These are phyloP conservation scores for Drosophila setosimentum DNA, from an alignment of 2,888 invertebrate genomes.

Conservation along the genomic window DNA sequence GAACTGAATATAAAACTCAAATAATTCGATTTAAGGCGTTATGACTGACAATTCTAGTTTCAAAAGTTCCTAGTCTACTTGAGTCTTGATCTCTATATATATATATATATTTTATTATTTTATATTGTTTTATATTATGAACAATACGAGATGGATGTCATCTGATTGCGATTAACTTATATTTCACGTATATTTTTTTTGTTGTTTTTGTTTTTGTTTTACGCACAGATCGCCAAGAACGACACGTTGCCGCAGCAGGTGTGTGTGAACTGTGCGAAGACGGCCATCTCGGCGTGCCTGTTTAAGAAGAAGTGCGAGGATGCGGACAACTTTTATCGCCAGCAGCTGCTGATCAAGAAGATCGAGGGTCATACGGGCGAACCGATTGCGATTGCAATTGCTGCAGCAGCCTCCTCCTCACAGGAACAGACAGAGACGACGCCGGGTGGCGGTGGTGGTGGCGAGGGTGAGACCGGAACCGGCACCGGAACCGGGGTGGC, in stretches of 20 bases:
- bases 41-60: neutral
- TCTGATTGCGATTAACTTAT: neutral
- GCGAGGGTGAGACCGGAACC: neutral
- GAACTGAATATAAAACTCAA: neutral
- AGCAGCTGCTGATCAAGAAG: slow-evolving; percentile 83
- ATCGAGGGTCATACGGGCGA: slow-evolving; percentile 66
- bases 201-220: too few relatives aligned
- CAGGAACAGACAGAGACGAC: slow-evolving; percentile 2
- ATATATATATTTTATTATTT: neutral
- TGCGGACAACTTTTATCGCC: slow-evolving; percentile 84
- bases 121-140: too few relatives aligned
- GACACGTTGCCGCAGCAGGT: slow-evolving; percentile 84
- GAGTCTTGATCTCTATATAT: neutral
- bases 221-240: slow-evolving; percentile 82
- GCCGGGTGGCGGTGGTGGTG: slow-evolving; percentile 15
- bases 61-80: neutral
- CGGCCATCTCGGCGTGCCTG: slow-evolving; percentile 83
- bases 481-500: neutral
- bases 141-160: neutral
- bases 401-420: neutral
- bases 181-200: neutral
- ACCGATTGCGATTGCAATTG: neutral
- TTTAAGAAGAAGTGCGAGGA: slow-evolving; percentile 85
- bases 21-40: neutral
- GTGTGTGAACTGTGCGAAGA: slow-evolving; percentile 83